A percentile compares a stretch with the other conserved stretches of the same genome.
phyloP scores from a whole-genome alignment of 2,888 invertebrate genomes.

The Leucoma salicis region DNA sequence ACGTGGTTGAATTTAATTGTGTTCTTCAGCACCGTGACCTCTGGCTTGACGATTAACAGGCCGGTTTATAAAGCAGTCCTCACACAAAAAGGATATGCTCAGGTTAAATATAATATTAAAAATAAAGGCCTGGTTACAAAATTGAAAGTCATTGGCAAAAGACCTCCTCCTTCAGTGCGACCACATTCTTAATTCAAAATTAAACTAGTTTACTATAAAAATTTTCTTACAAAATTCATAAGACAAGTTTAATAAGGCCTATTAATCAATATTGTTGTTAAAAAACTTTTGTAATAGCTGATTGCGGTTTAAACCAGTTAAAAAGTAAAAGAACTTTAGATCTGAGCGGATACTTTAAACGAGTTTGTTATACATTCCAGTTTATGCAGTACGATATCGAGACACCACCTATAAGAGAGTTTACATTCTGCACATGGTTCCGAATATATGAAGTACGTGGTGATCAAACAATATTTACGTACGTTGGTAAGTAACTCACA shows the following conservation, averaged over 20 bases:
- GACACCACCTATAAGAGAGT: slow-evolving; percentile 89
- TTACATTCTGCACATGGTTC: slow-evolving; percentile 91
- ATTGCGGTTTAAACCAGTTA: slow-evolving; percentile 6
- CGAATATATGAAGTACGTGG: slow-evolving; percentile 82
- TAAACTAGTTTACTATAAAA: too few relatives aligned
- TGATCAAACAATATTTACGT: slow-evolving; percentile 67
- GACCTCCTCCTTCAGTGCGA: slow-evolving; percentile 7
- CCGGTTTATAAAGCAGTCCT: slow-evolving; percentile 83
- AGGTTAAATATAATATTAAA: too few relatives aligned
- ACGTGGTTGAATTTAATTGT: slow-evolving; percentile 31
- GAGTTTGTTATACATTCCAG: slow-evolving; percentile 42
- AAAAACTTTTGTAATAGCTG: slow-evolving; percentile 11
- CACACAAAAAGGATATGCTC: slow-evolving; percentile 86
- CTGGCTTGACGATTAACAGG: slow-evolving; percentile 51
- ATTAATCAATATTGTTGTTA: slow-evolving; percentile 4
- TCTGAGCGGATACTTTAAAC: too few relatives aligned
- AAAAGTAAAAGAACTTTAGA: too few relatives aligned
- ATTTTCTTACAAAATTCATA: not conserved
- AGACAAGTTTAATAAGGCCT: not conserved
- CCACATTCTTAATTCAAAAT: too few relatives aligned
- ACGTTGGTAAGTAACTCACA: slow-evolving; percentile 54
- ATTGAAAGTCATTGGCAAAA: too few relatives aligned
- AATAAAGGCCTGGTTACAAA: too few relatives aligned
- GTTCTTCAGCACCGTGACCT: slow-evolving; percentile 34
- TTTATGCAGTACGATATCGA: slow-evolving; percentile 85